A percentile compares a stretch with the other conserved stretches of the same genome.
phyloP scores from a whole-genome alignment of 2,797 vertebrate species.

The Xiphophorus birchmanni region DNA sequence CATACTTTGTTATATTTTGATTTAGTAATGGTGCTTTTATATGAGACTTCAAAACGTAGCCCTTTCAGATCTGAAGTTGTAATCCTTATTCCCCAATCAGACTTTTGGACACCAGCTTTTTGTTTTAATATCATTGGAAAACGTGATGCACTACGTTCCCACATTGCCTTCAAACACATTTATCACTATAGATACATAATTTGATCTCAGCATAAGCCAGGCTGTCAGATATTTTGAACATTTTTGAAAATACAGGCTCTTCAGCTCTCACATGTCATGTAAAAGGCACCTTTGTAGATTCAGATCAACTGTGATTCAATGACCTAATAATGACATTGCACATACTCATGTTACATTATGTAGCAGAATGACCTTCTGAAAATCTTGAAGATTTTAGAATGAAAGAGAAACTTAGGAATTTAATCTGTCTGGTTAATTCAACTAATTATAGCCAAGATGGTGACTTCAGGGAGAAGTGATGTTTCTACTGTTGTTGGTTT shows the following conservation, averaged over 20 bases:
- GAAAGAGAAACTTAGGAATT: neutral
- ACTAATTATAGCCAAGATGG: neutral
- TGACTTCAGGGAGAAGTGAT: neutral
- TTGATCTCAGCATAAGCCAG: neutral
- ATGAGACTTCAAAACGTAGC: constrained; percentile 24
- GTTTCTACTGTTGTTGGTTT: neutral
- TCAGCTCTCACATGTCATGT: neutral
- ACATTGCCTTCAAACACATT: neutral
- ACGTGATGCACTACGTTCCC: neutral
- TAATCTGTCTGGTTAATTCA: neutral
- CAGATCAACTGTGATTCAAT: neutral
- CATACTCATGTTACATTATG: neutral
- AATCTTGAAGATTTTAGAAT: neutral
- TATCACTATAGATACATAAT: neutral
- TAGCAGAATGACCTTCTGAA: neutral
- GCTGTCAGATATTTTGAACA: neutral
- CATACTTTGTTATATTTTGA: constrained; percentile 67
- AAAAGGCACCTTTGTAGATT: neutral
- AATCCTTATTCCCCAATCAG: neutral
- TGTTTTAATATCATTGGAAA: neutral
- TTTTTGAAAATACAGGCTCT: neutral
- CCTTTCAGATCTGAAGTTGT: constrained; percentile 29
- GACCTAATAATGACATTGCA: neutral
- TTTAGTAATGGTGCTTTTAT: constrained; percentile 51
- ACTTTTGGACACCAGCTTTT: neutral